Percentiles rank a stretch among this genome's conserved stretches.
These are phyloP conservation scores for Pelobates fuscus DNA, from an alignment of 2,113 vertebrate genomes.

Conservation along the genomic window DNA sequence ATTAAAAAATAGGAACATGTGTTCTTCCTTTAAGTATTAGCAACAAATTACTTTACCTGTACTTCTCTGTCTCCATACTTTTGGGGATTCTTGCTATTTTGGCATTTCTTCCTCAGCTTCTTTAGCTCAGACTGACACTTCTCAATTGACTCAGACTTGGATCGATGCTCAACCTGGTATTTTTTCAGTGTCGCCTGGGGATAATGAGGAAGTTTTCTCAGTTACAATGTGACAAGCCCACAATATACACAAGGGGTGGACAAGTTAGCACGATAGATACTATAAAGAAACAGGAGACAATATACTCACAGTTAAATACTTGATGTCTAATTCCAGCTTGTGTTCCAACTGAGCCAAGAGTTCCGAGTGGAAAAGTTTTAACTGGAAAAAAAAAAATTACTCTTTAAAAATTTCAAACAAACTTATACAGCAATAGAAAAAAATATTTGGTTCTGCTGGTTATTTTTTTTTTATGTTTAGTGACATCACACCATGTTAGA, in stretches of 20 bases:
- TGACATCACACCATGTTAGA: too few species aligned
- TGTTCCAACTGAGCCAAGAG: conserved; percentile 79
- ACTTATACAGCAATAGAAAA: too few species aligned
- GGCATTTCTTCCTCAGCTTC: conserved; percentile 80
- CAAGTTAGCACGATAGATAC: background rate
- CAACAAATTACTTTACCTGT: conserved; percentile 77
- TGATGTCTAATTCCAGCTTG: conserved; percentile 82
- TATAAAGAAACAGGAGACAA: background rate
- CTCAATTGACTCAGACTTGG: conserved; percentile 77
- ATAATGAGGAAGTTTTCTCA: conserved; percentile 16
- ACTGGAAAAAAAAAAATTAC: conserved; percentile 56
- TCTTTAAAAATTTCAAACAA: too few species aligned
- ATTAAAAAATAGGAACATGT: too few species aligned
- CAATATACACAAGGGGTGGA: background rate
- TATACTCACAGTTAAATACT: conserved; percentile 75
- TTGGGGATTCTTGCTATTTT: conserved; percentile 78
- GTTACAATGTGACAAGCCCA: conserved; percentile 19
- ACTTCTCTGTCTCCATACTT: conserved; percentile 84
- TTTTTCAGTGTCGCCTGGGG: conserved; percentile 79
- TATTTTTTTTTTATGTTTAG: too few species aligned
- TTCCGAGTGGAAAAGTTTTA: conserved; percentile 83
- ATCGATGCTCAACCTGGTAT: conserved; percentile 78
- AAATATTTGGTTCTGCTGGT: too few species aligned
- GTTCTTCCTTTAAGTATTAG: too few species aligned
- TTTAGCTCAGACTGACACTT: conserved; percentile 81